A percentile compares a stretch with the other conserved stretches of the same genome.
Evolutionary conservation across 2,113 vertebrate species (phyloP).

Genomic region (Galeopterus variegatus): DNA sequence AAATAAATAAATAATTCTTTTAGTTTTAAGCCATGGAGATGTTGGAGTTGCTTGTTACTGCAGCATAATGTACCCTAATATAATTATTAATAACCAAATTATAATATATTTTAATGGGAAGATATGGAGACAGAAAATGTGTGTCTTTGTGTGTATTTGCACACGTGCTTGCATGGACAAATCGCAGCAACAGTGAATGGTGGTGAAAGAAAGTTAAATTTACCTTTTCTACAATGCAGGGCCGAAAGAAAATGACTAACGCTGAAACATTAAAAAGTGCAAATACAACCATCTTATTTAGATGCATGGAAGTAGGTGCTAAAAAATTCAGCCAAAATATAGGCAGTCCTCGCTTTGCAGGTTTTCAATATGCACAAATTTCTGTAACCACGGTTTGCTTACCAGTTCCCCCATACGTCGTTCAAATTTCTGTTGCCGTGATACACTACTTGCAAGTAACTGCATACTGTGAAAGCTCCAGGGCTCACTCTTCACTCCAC

Average conservation of each 20-base stretch:
- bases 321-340: not conserved
- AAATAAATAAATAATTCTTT: not conserved
- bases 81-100: not conserved
- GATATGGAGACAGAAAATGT: not conserved
- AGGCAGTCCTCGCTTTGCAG: not conserved
- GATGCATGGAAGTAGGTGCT: not conserved
- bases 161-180: too few species aligned
- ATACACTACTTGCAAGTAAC: not conserved
- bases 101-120: not conserved
- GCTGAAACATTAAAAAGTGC: not conserved
- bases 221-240: not conserved
- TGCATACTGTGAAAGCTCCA: not conserved
- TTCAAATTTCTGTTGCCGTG: not conserved
- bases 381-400: not conserved
- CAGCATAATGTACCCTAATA: not conserved
- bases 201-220: not conserved
- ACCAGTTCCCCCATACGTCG: not conserved
- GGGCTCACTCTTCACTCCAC: not conserved
- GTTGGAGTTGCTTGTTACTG: not conserved
- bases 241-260: not conserved
- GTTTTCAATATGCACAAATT: not conserved
- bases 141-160: not conserved
- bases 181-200: not conserved
- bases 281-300: not conserved
- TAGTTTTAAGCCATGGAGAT: not conserved